phyloP scores from a whole-genome alignment of 2,888 invertebrate genomes.

The Sphecodes monilicornis region DNA sequence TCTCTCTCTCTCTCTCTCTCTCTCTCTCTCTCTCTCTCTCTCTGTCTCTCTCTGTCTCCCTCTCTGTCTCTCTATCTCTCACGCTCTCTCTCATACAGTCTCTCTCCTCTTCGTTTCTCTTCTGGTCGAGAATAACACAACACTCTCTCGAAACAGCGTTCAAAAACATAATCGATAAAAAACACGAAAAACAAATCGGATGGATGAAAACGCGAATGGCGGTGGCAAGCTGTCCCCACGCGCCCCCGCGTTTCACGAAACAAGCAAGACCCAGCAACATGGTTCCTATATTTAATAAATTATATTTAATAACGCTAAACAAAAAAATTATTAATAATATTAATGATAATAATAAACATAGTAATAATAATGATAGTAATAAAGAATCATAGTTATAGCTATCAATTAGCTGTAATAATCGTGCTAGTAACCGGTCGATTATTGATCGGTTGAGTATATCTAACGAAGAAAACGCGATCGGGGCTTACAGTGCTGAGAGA shows the following conservation, averaged over 20 bases:
- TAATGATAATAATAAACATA: constrained; percentile 75
- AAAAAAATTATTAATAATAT: constrained; percentile 72
- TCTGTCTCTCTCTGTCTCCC: neutral
- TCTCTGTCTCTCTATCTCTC: too few relatives aligned
- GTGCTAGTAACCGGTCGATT: constrained; percentile 48
- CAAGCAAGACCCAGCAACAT: constrained; percentile 81
- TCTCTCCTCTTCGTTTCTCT: neutral
- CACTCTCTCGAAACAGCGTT: constrained; percentile 16
- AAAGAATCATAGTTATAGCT: constrained; percentile 71
- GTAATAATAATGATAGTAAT: constrained; percentile 75
- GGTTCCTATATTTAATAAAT: constrained; percentile 84
- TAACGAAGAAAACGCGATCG: neutral
- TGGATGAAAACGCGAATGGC: neutral
- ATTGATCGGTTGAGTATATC: constrained; percentile 29
- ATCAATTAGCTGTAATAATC: constrained; percentile 67
- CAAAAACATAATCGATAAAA: neutral
- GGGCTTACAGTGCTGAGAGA: neutral
- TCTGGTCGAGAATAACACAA: neutral
- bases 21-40: neutral
- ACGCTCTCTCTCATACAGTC: too few relatives aligned
- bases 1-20: too few relatives aligned
- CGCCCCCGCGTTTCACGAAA: constrained; percentile 59
- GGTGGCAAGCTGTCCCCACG: constrained; percentile 25
- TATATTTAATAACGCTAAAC: constrained; percentile 80
- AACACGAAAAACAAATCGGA: constrained; percentile 11